Evolutionary conservation across 2,113 vertebrate genomes (phyloP), one percentile per base, ranked within the genome.

Genomic region (Mellivora capensis): DNA sequence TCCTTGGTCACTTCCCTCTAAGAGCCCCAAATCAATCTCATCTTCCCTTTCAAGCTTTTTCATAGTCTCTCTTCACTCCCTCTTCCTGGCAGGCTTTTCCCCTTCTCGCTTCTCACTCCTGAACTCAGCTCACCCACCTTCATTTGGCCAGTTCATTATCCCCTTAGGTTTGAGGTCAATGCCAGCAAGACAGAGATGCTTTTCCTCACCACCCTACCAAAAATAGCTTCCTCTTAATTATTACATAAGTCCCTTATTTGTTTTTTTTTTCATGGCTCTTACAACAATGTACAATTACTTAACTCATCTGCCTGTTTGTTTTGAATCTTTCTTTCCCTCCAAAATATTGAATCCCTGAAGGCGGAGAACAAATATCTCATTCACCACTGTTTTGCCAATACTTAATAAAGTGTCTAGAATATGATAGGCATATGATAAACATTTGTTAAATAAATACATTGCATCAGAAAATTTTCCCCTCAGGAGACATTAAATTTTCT

Each of bases 81-180:
- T 62, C 25, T 67, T 49, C 5, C 31, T 57, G 29, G 25, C 2
- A 44, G 25, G 31, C 1, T 81, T 72, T 93, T 4, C 21, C 47
- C 12, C 42, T 15, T 81, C 25, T 14, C 17, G 42, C 34, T 31
- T 64, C 81, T 93, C 12, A 77, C 54, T 37, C 15, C 6, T 62
- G 13, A 42, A 7, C 23, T 27, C 44, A 29, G 18, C 20, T 7
- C 5, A 21, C 15, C 49, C 37, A 9, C 31, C 12, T 57, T 31
- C 4, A 7, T 15, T 3, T 52, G 23, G 2, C 8, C 47, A 8
- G 0, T 47, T 42, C 4, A 1, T 72, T 72, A 44, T n/a, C 25
- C 2, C 4, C 52, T 57, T 42, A 69, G 6, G 6, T 1, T 23
- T 93, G 23, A 34, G 3, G 52, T 64, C 89, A 25, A 39, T 47